Evolutionary conservation across 2,797 vertebrate species (phyloP), one percentile per base, ranked within the genome.

Genomic region (Vireo griseus): DNA sequence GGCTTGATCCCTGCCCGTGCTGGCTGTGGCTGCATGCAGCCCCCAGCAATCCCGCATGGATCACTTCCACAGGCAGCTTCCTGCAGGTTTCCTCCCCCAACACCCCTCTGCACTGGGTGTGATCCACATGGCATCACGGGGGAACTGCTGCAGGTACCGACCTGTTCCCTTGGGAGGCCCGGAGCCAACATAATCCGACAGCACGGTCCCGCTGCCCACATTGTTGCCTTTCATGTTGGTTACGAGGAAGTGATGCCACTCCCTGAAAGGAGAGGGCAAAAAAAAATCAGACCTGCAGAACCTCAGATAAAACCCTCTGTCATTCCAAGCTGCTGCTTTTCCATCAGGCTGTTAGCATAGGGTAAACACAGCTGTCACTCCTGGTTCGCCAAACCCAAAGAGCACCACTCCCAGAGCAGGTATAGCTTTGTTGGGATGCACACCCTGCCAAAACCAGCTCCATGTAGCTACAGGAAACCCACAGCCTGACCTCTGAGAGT

Each of bases 181-280:
- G 0, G 99, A 99, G 67, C 99, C 99, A 3, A 99, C 98, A 0
- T 99, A 99, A 96, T 99, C 99, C 0, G 99, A 99, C 96, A 99
- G 97, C 81, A 99, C 98, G 0, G 96, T 97, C 35, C 99, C 99
- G 1, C 98, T 99, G 62, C 97, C 95, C 58, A 99, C 96, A 1
- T 99, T 96, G 2, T 98, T 99, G 31, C 99, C 99, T 67, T 99
- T 99, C 99, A 99, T 99, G 97, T 99, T 99, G 95, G 99, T 98
- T 92, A 99, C 98, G 94, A 99, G 95, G 74, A 99, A 99, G 94
- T 99, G 99, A 88, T 99, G 99, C 99, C 99, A 99, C 80, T 99
- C 99, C 95, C 99, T 99, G 48, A 22, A 22, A 31, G 5, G 13
- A 90, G 15, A 75, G 15, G 13, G 40, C 25, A 87, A 24, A 68